Evolutionary conservation across 2,113 vertebrate species (phyloP).

Genomic region (Apeltes quadracus): DNA sequence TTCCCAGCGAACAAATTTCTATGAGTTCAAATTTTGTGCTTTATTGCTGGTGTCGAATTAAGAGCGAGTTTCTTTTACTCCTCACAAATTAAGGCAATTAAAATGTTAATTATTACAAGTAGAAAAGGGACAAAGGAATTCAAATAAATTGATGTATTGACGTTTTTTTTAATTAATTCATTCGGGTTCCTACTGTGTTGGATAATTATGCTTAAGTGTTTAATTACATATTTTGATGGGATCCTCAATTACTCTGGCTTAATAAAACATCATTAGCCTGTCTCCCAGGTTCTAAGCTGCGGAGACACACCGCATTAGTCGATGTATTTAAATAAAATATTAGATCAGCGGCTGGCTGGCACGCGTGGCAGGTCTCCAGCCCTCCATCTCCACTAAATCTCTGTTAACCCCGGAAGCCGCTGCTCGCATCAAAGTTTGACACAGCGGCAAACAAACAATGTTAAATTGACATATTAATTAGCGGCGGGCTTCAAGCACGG

Average conservation of each 20-base stretch:
- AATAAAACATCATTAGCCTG: conserved; percentile 90
- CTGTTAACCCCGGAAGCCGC: conserved; percentile 81
- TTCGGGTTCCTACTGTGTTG: conserved; percentile 87
- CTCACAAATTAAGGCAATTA: conserved; percentile 78
- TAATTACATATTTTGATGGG: conserved; percentile 96
- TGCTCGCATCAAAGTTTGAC: conserved; percentile 82
- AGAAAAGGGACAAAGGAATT: conserved; percentile 85
- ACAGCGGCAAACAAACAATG: conserved; percentile 82
- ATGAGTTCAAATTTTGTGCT: conserved; percentile 45
- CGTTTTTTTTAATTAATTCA: conserved; percentile 91
- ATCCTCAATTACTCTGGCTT: conserved; percentile 92
- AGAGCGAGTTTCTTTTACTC: conserved; percentile 73
- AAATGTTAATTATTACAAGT: conserved; percentile 82
- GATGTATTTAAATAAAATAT: conserved; percentile 81
- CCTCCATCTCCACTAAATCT: conserved; percentile 81
- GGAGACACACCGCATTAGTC: conserved; percentile 78
- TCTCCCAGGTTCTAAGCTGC: conserved; percentile 86
- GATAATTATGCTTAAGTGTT: conserved; percentile 93
- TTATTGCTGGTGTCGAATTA: conserved; percentile 55
- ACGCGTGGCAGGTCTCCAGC: conserved; percentile 72
- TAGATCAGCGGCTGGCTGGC: conserved; percentile 73
- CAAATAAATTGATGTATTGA: conserved; percentile 90
- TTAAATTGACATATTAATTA: conserved; percentile 86
- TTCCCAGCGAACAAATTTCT: conserved; percentile 37
- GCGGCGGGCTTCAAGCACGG: conserved; percentile 60